Evolutionary conservation across 2,113 vertebrate species (phyloP), one percentile per base, ranked within the genome.

Genomic region (Cyanoramphus novaezelandiae): DNA sequence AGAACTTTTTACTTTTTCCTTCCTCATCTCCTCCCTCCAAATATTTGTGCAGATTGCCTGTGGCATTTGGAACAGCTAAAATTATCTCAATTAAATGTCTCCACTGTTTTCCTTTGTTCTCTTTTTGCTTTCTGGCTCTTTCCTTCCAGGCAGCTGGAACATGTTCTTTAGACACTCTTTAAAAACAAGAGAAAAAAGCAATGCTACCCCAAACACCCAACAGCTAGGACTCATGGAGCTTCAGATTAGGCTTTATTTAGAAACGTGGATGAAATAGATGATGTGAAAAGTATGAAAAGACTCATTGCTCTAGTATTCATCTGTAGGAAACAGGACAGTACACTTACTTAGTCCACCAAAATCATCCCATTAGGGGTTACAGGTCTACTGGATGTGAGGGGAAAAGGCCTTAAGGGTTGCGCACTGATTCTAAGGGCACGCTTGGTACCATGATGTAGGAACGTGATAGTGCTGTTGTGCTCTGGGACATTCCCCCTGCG

Each of bases 21-120:
- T 64, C 47, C 47, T 88, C 75, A 46, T 55, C 31, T 81, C 33
- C 29, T 92, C 17, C 65, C 79, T 85, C 47, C 60, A 74, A 92
- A 65, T 62, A 68, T 62, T 69, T 84, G 43, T 86, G 65, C 43
- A 74, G 71, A 80, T 74, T 80, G 88, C 44, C 86, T 84, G 90
- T 95, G 88, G 81, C 81, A 82, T 92, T 97, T 93, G 59, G 65
- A 95, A 68, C 49, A 93, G 90, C 92, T 96, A 94, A 96, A 97
- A 96, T 96, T 95, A 96, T 90, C 96, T 70, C 93, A 92, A 31
- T 94, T 95, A 96, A 96, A 50, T 72, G 77, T 90, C 95, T 93
- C 81, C 39, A 31, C 65, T 82, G 31, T 53, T 94, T 90, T 90
- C 82, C 65, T 96, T 97, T 94, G 94, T 96, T 95, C 75, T 79